These are phyloP conservation scores for Sinella curviseta DNA, from an alignment of 1,140 invertebrate genomes.

Conservation along the genomic window DNA sequence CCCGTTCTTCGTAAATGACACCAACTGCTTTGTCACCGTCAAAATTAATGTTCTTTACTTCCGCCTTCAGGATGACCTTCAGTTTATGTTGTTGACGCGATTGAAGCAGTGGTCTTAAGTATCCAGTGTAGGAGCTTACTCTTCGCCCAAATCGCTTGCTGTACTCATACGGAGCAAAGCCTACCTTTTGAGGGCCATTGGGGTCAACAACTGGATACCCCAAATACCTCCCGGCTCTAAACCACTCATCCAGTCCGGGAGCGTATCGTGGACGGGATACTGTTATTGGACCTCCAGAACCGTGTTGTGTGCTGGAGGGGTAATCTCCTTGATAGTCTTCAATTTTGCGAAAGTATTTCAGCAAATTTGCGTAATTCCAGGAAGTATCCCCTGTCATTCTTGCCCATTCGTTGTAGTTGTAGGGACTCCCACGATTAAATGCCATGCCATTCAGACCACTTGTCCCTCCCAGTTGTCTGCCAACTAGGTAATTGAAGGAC, in stretches of 20 bases:
- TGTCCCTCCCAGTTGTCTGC: background rate
- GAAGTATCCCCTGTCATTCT: background rate
- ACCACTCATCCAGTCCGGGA: background rate
- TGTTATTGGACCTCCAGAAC: background rate
- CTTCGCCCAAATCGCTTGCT: background rate
- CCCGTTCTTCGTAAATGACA: background rate
- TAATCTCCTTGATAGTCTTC: background rate
- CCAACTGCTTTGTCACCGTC: background rate
- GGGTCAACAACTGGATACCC: background rate
- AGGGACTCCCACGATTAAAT: background rate
- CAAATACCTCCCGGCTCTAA: constrained; percentile 8
- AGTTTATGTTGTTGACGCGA: background rate
- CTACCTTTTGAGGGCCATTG: constrained; percentile 9
- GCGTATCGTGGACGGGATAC: background rate
- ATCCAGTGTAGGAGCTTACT: too few species aligned
- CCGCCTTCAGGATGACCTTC: background rate
- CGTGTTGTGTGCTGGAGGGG: background rate
- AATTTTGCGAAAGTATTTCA: background rate
- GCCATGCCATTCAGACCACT: background rate
- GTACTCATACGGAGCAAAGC: constrained; percentile 3
- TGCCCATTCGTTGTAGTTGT: background rate
- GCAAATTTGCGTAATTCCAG: background rate
- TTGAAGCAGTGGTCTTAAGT: background rate
- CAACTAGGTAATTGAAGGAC: background rate
- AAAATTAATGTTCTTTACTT: background rate